Conservation (phyloP, 2,113 vertebrate genomes). For the Phycodurus eques region DNA sequence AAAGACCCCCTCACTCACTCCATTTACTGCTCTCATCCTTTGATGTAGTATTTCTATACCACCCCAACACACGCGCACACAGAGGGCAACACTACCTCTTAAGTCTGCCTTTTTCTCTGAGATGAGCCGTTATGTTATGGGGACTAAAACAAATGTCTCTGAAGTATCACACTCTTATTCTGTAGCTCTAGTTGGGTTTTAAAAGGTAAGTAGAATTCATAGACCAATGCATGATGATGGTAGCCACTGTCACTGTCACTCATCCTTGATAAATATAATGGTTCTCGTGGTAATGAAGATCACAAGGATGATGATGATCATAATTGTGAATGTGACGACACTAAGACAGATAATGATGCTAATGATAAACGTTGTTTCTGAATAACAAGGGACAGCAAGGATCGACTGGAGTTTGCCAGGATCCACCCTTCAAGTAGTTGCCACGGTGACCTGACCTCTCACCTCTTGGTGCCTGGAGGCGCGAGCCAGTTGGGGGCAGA, state of each 20-base stretch:
- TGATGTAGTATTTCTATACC: slow-evolving; percentile 62
- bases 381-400: slow-evolving; percentile 87
- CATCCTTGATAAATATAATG: slow-evolving; percentile 65
- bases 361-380: slow-evolving; percentile 50
- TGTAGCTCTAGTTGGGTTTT: slow-evolving; percentile 61
- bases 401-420: slow-evolving; percentile 88
- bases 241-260: slow-evolving; percentile 49
- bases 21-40: slow-evolving; percentile 68
- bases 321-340: slow-evolving; percentile 50
- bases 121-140: slow-evolving; percentile 66
- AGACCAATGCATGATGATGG: slow-evolving; percentile 52
- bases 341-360: slow-evolving; percentile 57
- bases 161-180: slow-evolving; percentile 70
- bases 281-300: slow-evolving; percentile 63
- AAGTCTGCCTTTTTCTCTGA: slow-evolving; percentile 24
- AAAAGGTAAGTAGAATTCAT: slow-evolving; percentile 67
- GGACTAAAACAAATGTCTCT: slow-evolving; percentile 65
- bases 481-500: slow-evolving; percentile 81
- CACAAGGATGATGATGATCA: slow-evolving; percentile 59
- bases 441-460: slow-evolving; percentile 88
- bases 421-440: slow-evolving; percentile 87
- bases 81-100: slow-evolving; percentile 23
- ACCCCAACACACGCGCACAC: slow-evolving; percentile 6
- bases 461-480: slow-evolving; percentile 84
- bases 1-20: slow-evolving; percentile 39